phyloP scores from a whole-genome alignment of 2,797 vertebrate genomes.

The Acipenser ruthenus region DNA sequence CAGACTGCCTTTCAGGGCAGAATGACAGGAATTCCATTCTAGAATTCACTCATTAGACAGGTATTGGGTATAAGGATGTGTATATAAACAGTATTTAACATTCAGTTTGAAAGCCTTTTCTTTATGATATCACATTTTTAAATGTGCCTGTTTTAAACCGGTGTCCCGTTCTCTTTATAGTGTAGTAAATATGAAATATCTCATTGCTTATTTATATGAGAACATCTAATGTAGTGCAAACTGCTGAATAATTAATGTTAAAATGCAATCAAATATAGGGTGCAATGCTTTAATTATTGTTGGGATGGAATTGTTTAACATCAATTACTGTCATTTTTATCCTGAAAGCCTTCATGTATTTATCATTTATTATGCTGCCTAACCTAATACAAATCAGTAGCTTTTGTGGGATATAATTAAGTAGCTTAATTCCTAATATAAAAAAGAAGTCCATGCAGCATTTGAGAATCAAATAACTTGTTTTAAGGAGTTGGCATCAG shows the following conservation, averaged over 20 bases:
- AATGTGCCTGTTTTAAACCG: slow-evolving; percentile 66
- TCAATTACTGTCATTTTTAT: slow-evolving; percentile 33
- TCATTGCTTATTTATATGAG: slow-evolving; percentile 70
- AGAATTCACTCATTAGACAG: slow-evolving; percentile 35
- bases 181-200: slow-evolving; percentile 59
- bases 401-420: too few relatives aligned
- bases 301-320: slow-evolving; percentile 62
- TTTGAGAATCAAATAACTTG: too few relatives aligned
- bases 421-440: too few relatives aligned
- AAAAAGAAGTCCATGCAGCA: too few relatives aligned
- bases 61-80: slow-evolving; percentile 60
- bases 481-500: too few relatives aligned
- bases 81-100: slow-evolving; percentile 39
- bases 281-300: slow-evolving; percentile 69
- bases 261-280: slow-evolving; percentile 73
- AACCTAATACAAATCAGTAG: too few relatives aligned
- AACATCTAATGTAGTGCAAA: slow-evolving; percentile 75
- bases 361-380: too few relatives aligned
- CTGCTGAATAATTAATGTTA: slow-evolving; percentile 74
- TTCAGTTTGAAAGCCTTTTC: slow-evolving; percentile 47
- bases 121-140: slow-evolving; percentile 74
- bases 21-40: slow-evolving; percentile 57
- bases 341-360: too few relatives aligned
- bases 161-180: slow-evolving; percentile 34
- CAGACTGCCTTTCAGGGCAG: slow-evolving; percentile 38